Conservation (phyloP, 1,140 invertebrate genomes). For the Spodoptera frugiperda region DNA sequence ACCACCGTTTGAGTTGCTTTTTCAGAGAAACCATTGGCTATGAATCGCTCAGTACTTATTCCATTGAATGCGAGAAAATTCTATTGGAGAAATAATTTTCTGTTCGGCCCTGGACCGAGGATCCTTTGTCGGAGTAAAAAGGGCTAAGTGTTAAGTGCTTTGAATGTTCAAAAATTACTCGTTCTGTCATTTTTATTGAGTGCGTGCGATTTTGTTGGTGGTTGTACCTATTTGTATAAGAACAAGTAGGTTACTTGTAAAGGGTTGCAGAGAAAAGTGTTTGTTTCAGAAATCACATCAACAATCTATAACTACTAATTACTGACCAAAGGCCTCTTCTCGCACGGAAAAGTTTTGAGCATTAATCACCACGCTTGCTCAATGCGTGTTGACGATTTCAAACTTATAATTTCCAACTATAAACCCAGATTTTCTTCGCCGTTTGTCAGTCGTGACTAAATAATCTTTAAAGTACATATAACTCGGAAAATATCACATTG, state of each 20-base stretch:
- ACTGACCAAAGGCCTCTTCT: no score
- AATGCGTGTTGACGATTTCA: no score
- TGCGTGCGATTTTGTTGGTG: background rate
- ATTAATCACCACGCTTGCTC: no score
- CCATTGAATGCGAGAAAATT: conserved; percentile 69
- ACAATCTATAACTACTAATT: no score
- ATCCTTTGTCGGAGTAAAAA: conserved; percentile 58
- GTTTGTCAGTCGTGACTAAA: no score
- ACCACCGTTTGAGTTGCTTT: conserved; percentile 68
- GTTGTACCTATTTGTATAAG: background rate
- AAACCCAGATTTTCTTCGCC: no score
- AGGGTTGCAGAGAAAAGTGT: no score
- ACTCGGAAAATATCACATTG: no score
- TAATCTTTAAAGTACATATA: no score
- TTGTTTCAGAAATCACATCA: no score
- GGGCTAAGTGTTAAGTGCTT: conserved; percentile 44
- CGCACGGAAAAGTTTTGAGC: no score
- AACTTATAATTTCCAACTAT: no score
- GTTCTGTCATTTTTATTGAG: conserved; percentile 6
- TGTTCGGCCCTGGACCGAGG: conserved; percentile 42
- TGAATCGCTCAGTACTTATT: conserved; percentile 67
- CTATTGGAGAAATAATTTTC: conserved; percentile 73
- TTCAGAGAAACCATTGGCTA: conserved; percentile 73
- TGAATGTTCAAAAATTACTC: conserved; percentile 44
- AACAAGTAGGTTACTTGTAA: background rate